Evolutionary conservation across 2,797 vertebrate species (phyloP).

Genomic region (Champsocephalus esox): DNA sequence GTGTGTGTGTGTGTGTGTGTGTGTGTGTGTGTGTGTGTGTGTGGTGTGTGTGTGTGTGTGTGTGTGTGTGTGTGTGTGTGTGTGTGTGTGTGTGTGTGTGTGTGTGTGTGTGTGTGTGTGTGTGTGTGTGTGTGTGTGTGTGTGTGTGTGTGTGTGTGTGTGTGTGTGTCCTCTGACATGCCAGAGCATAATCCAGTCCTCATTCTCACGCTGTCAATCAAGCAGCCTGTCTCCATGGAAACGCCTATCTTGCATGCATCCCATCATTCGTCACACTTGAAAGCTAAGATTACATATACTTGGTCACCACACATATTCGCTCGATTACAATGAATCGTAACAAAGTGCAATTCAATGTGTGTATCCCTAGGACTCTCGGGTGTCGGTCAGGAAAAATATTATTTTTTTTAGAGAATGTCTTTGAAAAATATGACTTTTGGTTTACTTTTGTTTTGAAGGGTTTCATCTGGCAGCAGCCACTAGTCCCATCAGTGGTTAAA

Average conservation of each 20-base stretch:
- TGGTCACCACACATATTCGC: slow-evolving; percentile 17
- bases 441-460: neutral
- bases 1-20: too few relatives aligned
- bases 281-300: slow-evolving; percentile 25
- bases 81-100: too few relatives aligned
- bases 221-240: slow-evolving; percentile 42
- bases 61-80: too few relatives aligned
- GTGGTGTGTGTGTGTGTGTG: too few relatives aligned
- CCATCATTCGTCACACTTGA: slow-evolving; percentile 16
- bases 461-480: neutral
- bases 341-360: neutral
- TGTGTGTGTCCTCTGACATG: neutral
- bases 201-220: slow-evolving; percentile 53
- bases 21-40: too few relatives aligned
- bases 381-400: slow-evolving; percentile 10
- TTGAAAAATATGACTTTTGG: neutral
- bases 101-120: too few relatives aligned
- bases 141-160: too few relatives aligned
- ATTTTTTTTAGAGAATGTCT: neutral
- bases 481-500: neutral
- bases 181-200: slow-evolving; percentile 52
- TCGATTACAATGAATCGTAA: slow-evolving; percentile 25
- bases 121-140: too few relatives aligned
- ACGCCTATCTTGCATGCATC: slow-evolving; percentile 23
- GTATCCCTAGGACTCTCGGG: neutral